Evolutionary conservation across 2,113 vertebrate genomes (phyloP), one percentile per base, ranked within the genome.

Genomic region (Alces alces): DNA sequence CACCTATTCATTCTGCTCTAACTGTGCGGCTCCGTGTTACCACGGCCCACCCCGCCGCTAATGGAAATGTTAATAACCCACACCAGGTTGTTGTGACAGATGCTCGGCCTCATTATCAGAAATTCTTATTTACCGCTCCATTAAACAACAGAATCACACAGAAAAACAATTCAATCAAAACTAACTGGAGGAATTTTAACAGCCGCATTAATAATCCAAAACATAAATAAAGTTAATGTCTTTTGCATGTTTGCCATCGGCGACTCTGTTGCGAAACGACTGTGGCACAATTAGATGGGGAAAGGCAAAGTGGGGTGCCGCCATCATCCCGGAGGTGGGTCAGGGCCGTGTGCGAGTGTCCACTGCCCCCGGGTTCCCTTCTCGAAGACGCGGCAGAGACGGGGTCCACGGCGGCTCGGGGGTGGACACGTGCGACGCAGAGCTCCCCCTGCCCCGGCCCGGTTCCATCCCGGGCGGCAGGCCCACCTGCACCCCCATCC

Each of bases 111-210:
- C 99, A 99, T 99, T 99, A 99, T 99, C 99, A 99, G 99, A 99
- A 99, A 99, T 99, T 99, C 99, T 99, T 99, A 99, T 99, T 99
- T 99, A 99, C 99, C 99, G 99, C 99, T 99, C 99, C 99, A 99
- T 99, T 99, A 99, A 98, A 98, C 98, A 98, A 98, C 99, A 99
- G 98, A 99, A 99, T 98, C 98, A 79, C 98, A 99, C 98, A 97
- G 90, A 98, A 98, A 97, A 98, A 98, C 98, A 99, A 99, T 99
- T 99, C 99, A 99, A 99, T 99, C 98, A 99, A 98, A 99, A 98
- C 98, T 98, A 99, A 99, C 98, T 98, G 99, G 99, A 99, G 98
- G 98, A 98, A 98, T 99, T 99, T 98, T 98, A 99, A 99, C 98
- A 98, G 98, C 98, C 97, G 97, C 98, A 99, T 99, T 99, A 99